Evolutionary conservation across 2,113 vertebrate species (phyloP).

Genomic region (Onychorhynchus coronatus): DNA sequence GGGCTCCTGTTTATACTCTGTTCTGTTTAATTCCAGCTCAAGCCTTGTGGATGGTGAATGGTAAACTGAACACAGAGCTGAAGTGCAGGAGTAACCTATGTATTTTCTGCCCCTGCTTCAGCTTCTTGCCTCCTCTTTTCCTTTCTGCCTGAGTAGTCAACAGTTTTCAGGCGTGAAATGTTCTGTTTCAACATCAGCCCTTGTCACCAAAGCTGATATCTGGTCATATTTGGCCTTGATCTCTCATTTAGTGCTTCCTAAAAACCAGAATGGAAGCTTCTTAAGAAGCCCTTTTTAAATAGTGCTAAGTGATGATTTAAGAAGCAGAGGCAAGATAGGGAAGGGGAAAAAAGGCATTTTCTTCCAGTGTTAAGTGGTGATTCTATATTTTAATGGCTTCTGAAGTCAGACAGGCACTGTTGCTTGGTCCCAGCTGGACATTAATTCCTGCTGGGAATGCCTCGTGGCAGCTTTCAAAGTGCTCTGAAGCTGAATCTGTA

Average conservation of each 20-base stretch:
- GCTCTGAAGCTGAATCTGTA: conserved; percentile 26
- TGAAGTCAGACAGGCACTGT: conserved; percentile 10
- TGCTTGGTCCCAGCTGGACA: conserved; percentile 34
- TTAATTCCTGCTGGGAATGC: conserved; percentile 12
- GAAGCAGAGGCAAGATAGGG: neutral
- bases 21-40: neutral
- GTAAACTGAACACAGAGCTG: neutral
- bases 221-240: neutral
- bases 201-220: neutral
- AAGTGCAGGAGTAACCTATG: neutral
- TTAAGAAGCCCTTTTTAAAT: neutral
- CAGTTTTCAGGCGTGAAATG: neutral
- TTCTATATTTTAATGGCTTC: conserved; percentile 44
- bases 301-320: conserved; percentile 10
- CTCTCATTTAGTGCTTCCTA: neutral
- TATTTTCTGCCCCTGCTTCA: neutral
- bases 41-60: neutral
- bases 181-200: neutral
- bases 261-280: neutral
- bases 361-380: neutral
- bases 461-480: neutral
- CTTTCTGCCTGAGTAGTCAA: neutral
- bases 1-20: neutral
- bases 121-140: neutral
- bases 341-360: neutral